Evolutionary conservation across 2,888 invertebrate genomes (phyloP), one percentile per base, ranked within the genome.

Genomic region (Erpobdella octoculata): DNA sequence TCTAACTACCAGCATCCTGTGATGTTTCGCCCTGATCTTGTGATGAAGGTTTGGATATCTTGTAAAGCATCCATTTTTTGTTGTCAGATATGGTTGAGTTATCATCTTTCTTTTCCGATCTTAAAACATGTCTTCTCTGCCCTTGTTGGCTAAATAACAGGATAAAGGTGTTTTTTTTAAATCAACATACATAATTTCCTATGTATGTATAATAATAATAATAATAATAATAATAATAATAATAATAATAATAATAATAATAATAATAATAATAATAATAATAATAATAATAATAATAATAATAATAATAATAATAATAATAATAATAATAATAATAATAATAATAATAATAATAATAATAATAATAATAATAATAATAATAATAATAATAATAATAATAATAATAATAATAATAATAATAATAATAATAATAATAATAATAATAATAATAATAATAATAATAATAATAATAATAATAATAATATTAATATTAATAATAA

Each of bases 31-130:
- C 71, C 1, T 65, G 68, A 33, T 68, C 66, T 18, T 73, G 65
- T 33, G 67, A 25, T 15, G 58, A 48, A 33, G 72, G 69, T 35
- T 73, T 74, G 28, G 62, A 68, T 67, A 76, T 76, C 67, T 75
- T 75, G 65, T 76, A 76, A 46, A 74, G 21, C 76, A 76, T 76
- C 76, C 76, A 76, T 41, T 76, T 74, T 31, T 66, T 38, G 68
- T 75, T 76, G 66, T 72, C 73, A n/a, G 73, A 72, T 41, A 73
- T 37, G 58, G 48, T 71, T 3, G 53, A 53, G 28, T 28, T 53
- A 6, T 28, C 53, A 6, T 8, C n/a, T 9, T 53, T 53, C 28
- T 28, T 28, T 1, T 53, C 53, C 21, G 21, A 21, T 28, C 28
- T 53, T 21, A 28, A 8, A 1, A 8, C 18, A 9, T 53, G 53